Percentiles rank a stretch among this genome's conserved stretches.
Conservation (phyloP, 2,888 invertebrate species). For the Agrilus biguttatus region DNA sequence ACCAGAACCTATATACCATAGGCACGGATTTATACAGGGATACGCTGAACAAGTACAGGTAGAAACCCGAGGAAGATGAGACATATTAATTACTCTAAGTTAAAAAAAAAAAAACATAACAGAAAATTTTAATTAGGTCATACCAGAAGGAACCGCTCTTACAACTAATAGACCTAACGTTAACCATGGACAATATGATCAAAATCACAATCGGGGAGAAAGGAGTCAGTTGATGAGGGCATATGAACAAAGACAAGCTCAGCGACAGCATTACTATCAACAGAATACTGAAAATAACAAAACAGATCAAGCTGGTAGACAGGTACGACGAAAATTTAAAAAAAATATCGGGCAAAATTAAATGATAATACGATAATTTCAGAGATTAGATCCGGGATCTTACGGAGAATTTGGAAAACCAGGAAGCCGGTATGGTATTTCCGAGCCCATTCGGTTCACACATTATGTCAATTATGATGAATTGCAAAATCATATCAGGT, state of each 20-base stretch:
- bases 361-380: background rate
- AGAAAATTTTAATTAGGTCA: slow-evolving; percentile 16
- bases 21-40: slow-evolving; percentile 27
- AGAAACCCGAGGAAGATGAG: background rate
- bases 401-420: slow-evolving; percentile 36
- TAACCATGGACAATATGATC: slow-evolving; percentile 17
- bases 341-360: background rate
- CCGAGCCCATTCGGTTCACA: slow-evolving; percentile 39
- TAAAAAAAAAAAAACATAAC: background rate
- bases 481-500: slow-evolving; percentile 73
- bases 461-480: slow-evolving; percentile 80
- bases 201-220: slow-evolving; percentile 13
- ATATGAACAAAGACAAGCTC: slow-evolving; percentile 41
- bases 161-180: slow-evolving; percentile 21
- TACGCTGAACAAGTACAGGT: slow-evolving; percentile 31
- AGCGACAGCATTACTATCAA: slow-evolving; percentile 43
- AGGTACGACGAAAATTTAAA: slow-evolving; percentile 16
- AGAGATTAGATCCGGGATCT: background rate
- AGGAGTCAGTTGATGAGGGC: slow-evolving; percentile 19
- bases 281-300: slow-evolving; percentile 37
- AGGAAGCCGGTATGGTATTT: slow-evolving; percentile 39
- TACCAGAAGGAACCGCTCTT: slow-evolving; percentile 26
- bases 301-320: slow-evolving; percentile 30
- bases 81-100: background rate
- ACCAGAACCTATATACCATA: slow-evolving; percentile 24